A percentile compares a stretch with the other conserved stretches of the same genome.
These are phyloP conservation scores for Cydia amplana DNA, from an alignment of 1,140 invertebrate genomes.

Conservation along the genomic window DNA sequence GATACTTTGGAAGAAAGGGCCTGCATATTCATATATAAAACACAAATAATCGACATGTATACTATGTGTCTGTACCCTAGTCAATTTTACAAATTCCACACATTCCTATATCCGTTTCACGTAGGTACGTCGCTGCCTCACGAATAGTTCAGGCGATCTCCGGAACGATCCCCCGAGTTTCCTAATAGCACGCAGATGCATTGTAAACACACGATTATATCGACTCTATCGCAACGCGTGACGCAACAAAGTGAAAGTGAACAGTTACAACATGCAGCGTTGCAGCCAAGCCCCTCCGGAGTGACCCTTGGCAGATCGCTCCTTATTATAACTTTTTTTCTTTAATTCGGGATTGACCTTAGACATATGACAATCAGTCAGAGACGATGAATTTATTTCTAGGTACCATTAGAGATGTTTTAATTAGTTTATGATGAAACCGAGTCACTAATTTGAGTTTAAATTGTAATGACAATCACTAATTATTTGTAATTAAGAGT, in stretches of 20 bases:
- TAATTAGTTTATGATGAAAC: too few relatives aligned
- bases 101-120: too few relatives aligned
- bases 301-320: slow-evolving; percentile 32
- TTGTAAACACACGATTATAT: slow-evolving; percentile 39
- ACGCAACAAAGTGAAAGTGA: slow-evolving; percentile 75
- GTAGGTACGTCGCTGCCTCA: too few relatives aligned
- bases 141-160: not conserved
- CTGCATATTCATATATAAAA: too few relatives aligned
- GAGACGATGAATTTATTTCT: not conserved
- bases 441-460: too few relatives aligned
- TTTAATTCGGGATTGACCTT: slow-evolving; percentile 14
- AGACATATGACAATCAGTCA: not conserved
- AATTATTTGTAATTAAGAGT: too few relatives aligned
- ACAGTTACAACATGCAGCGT: slow-evolving; percentile 69
- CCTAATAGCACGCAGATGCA: slow-evolving; percentile 35
- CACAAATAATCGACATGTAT: too few relatives aligned
- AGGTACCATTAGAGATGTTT: too few relatives aligned
- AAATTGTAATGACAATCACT: too few relatives aligned
- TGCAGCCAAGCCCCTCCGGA: slow-evolving; percentile 54
- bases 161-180: slow-evolving; percentile 9
- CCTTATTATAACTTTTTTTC: not conserved
- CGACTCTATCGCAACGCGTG: slow-evolving; percentile 57
- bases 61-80: too few relatives aligned
- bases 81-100: too few relatives aligned
- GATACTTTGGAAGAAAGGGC: too few relatives aligned